These are phyloP conservation scores for Gobio occitaniae DNA, from an alignment of 2,797 vertebrate genomes.

Conservation along the genomic window DNA sequence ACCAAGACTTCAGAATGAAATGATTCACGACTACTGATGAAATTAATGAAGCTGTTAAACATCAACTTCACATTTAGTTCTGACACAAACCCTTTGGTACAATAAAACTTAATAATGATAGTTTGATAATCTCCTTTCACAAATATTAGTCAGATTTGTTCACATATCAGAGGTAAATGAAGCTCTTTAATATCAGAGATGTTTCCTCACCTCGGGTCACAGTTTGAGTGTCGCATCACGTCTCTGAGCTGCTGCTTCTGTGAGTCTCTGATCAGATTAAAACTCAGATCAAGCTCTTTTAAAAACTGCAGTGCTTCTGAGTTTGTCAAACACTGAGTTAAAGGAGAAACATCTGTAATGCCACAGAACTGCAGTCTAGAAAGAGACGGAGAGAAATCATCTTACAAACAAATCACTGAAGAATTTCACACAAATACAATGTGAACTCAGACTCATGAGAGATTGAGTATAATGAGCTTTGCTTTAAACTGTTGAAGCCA, in stretches of 20 bases:
- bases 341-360: slow-evolving; percentile 5
- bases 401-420: background rate
- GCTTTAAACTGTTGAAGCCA: background rate
- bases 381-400: background rate
- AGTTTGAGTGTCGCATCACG: background rate
- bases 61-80: no score
- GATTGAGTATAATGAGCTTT: background rate
- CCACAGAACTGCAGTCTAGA: slow-evolving; percentile 1
- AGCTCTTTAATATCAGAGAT: no score
- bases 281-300: slow-evolving; percentile 11
- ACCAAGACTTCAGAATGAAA: no score
- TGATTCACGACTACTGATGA: no score
- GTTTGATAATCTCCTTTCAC: no score
- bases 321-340: background rate
- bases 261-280: background rate
- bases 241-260: background rate
- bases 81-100: no score
- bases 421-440: background rate
- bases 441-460: background rate
- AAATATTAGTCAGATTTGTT: no score
- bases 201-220: background rate
- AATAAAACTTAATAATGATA: no score
- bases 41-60: no score
- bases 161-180: no score
- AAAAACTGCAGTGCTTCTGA: background rate